Evolutionary conservation across 1,140 invertebrate genomes (phyloP).

Genomic region (Bombus vancouverensis): DNA sequence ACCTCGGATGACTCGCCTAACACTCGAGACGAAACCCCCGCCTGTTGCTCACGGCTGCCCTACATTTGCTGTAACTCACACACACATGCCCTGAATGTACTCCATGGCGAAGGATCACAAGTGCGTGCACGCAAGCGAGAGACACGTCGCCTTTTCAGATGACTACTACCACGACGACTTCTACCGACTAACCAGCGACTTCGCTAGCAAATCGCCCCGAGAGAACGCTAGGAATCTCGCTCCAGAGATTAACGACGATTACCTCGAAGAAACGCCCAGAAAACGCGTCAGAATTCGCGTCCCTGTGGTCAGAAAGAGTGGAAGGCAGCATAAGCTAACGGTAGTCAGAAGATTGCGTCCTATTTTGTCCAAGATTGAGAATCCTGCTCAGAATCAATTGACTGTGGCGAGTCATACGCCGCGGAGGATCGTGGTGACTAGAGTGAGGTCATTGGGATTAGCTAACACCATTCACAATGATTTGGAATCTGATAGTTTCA

Average conservation of each 20-base stretch:
- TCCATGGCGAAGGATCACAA: constrained; percentile 7
- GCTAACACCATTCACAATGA: constrained; percentile 44
- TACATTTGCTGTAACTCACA: background rate
- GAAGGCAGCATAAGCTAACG: constrained; percentile 76
- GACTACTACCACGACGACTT: constrained; percentile 66
- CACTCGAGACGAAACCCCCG: constrained; percentile 19
- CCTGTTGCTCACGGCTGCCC: constrained; percentile 13
- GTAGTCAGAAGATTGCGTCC: constrained; percentile 77
- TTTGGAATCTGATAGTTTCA: background rate
- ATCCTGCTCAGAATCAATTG: constrained; percentile 5
- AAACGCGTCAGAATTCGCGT: constrained; percentile 77
- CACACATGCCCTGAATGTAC: background rate
- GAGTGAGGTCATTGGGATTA: constrained; percentile 68
- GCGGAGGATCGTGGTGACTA: constrained; percentile 76
- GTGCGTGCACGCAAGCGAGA: constrained; percentile 46
- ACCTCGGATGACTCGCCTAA: constrained; percentile 39
- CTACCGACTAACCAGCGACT: constrained; percentile 26
- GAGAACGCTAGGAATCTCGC: constrained; percentile 25
- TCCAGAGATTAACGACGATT: constrained; percentile 57
- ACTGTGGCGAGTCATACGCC: constrained; percentile 55
- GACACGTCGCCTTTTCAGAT: constrained; percentile 77
- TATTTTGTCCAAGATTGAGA: constrained; percentile 64
- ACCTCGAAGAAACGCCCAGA: constrained; percentile 60
- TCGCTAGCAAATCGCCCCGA: constrained; percentile 24
- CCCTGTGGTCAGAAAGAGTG: constrained; percentile 72